Conservation (phyloP, 2,888 invertebrate species). For the Villa cingulata region DNA sequence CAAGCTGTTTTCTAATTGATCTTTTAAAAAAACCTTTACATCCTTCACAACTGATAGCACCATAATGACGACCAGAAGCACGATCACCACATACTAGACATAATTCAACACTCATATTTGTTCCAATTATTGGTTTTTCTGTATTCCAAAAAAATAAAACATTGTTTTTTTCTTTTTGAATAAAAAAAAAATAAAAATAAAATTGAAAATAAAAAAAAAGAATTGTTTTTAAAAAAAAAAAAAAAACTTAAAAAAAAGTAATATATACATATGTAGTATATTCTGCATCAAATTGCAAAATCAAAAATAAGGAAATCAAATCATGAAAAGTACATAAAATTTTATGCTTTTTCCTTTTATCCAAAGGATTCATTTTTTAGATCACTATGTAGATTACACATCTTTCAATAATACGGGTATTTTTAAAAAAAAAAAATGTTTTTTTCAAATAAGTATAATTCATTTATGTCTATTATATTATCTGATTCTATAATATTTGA, state of each 20-base stretch:
- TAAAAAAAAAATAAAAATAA: background rate
- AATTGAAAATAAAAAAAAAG: too few species aligned
- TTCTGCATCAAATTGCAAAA: background rate
- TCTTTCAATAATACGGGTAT: too few species aligned
- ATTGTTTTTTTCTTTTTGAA: background rate
- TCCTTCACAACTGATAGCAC: constrained; percentile 80
- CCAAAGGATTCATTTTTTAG: too few species aligned
- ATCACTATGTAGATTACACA: too few species aligned
- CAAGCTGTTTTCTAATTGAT: constrained; percentile 90
- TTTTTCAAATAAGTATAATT: too few species aligned
- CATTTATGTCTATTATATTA: too few species aligned
- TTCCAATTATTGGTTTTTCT: constrained; percentile 1
- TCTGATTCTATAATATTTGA: too few species aligned
- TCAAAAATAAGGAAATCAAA: background rate
- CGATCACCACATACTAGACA: constrained; percentile 94
- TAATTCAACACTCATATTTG: constrained; percentile 45
- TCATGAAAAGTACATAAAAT: too few species aligned
- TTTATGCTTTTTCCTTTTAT: too few species aligned
- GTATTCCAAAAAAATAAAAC: too few species aligned
- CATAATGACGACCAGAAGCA: constrained; percentile 91
- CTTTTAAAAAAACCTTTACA: constrained; percentile 98
- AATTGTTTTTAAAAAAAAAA: background rate
- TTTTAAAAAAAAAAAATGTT: too few species aligned
- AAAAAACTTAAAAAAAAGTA: background rate
- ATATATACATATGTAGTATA: background rate